phyloP scores from a whole-genome alignment of 2,888 invertebrate species.

The Perizoma flavofasciatum region DNA sequence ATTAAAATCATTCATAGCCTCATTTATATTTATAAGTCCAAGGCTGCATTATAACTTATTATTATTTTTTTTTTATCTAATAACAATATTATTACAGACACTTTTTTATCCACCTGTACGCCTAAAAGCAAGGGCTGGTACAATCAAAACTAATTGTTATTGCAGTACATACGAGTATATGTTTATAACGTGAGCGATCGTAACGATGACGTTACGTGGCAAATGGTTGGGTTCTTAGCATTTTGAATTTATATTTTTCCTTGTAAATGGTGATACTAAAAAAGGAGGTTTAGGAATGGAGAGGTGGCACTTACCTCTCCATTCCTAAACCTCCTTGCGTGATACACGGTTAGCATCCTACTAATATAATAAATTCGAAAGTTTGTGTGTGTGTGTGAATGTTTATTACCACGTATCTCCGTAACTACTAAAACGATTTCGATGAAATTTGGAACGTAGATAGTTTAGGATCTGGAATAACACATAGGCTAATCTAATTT shows the following conservation, averaged over 20 bases:
- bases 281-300: not conserved
- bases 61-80: too few species aligned
- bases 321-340: too few species aligned
- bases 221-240: conserved; percentile 17
- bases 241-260: conserved; percentile 17
- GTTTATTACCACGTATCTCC: too few species aligned
- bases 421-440: too few species aligned
- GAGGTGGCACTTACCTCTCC: not conserved
- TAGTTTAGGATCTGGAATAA: too few species aligned
- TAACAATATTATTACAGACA: not conserved
- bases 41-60: too few species aligned
- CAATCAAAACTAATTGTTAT: conserved; percentile 41
- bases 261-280: conserved; percentile 6
- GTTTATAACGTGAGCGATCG: conserved; percentile 21
- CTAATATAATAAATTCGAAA: too few species aligned
- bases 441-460: too few species aligned
- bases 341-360: not conserved
- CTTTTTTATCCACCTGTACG: conserved; percentile 17
- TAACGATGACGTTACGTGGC: conserved; percentile 19
- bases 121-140: conserved; percentile 26
- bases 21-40: too few species aligned
- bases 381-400: too few species aligned
- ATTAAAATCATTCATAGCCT: too few species aligned
- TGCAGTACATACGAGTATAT: conserved; percentile 28
- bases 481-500: too few species aligned